Base-by-base conservation (phyloP, 2,113 vertebrate genomes). In the Neoarius graeffei region DNA sequence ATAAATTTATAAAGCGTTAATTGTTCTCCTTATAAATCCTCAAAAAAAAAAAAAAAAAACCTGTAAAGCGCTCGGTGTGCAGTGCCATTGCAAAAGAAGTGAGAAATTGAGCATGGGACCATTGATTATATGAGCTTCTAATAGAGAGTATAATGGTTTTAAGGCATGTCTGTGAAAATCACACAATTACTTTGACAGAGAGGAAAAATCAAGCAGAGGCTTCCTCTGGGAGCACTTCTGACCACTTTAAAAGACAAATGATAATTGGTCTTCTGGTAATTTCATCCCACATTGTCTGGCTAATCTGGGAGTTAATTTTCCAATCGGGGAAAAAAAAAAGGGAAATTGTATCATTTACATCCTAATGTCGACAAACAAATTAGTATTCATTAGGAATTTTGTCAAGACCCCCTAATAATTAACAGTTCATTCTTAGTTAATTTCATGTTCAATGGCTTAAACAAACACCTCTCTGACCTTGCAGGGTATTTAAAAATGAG, bases 331-430 rank as follows among this genome's bases (percentile, higher is more conserved):
- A 94, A 97, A 97, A 97, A 86, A 84, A 85, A 85, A 30, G 25
- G 95, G 96, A 96, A 97, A 97, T 96, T 95, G 94, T 94, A 96
- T 96, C 95, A 97, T 98, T 98, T 98, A 97, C 96, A 97, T 97
- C 96, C 97, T 96, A 96, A 96, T 96, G 97, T 96, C 97, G 97
- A 98, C 97, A 97, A 97, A 96, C 96, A 96, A 97, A 98, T 98
- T 97, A 97, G 96, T 96, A 97, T 97, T 98, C 97, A 98, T 99
- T 98, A 98, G 98, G 96, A 98, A 97, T 98, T 98, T 96, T 96
- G 96, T 98, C 97, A 97, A 96, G 95, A 96, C 71, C 81, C 81
- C 96, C 95, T 96, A 97, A 97, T 94, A 97, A 95, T 95, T 95
- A 96, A 94, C 95, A 95, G 96, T 96, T 95, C 95, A 96, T 94